phyloP scores from a whole-genome alignment of 2,888 invertebrate genomes.

The Philereme transversata region DNA sequence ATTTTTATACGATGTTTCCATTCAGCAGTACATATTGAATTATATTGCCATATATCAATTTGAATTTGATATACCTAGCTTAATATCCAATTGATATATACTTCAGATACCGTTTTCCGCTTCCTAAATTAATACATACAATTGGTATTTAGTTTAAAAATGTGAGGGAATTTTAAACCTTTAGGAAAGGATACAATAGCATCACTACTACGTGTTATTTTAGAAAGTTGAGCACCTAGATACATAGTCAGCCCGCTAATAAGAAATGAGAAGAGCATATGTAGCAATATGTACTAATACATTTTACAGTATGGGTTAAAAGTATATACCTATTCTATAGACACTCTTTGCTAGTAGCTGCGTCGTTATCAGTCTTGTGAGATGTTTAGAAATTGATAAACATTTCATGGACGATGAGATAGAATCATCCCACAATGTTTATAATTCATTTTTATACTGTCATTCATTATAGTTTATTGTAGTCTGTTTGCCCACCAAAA shows the following conservation, averaged over 20 bases:
- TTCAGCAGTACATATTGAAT: background rate
- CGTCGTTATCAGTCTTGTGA: conserved; percentile 8
- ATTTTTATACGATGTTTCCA: background rate
- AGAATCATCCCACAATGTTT: conserved; percentile 10
- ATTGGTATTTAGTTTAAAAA: background rate
- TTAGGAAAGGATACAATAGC: conserved; percentile 31
- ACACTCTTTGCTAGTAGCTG: background rate
- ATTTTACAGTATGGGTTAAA: conserved; percentile 11
- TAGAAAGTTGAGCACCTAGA: conserved; percentile 56
- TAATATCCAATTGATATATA: no score
- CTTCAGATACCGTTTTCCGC: no score
- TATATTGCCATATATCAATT: no score
- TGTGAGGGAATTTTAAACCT: conserved; percentile 1
- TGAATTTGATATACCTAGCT: no score
- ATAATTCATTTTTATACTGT: background rate
- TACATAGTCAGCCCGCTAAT: conserved; percentile 28
- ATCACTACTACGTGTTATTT: conserved; percentile 56
- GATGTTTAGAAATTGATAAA: conserved; percentile 20
- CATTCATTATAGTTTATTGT: no score
- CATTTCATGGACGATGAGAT: conserved; percentile 22
- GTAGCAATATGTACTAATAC: conserved; percentile 3
- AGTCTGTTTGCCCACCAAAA: no score
- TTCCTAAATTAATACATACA: background rate
- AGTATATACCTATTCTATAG: background rate
- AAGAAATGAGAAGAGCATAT: conserved; percentile 13